phyloP scores from a whole-genome alignment of 2,113 vertebrate genomes.

The Probosciger aterrimus region DNA sequence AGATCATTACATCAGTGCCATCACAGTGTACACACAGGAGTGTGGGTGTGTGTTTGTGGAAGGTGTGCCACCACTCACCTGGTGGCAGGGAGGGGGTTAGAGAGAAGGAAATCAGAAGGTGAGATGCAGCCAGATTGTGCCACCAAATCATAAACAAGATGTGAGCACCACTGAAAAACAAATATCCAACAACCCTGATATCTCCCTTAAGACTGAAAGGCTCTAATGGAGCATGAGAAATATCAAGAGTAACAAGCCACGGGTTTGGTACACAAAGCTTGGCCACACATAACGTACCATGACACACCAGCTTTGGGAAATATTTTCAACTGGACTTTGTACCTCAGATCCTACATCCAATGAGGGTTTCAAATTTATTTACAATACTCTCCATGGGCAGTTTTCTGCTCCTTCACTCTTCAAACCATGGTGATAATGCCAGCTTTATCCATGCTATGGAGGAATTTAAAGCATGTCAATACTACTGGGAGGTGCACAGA shows the following conservation, averaged over 20 bases:
- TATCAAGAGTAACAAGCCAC: background rate
- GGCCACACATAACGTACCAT: background rate
- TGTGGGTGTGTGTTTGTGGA: background rate
- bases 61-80: rapidly evolving
- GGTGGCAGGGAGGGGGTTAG: background rate
- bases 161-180: background rate
- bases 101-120: background rate
- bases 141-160: background rate
- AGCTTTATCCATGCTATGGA: conserved; percentile 19
- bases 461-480: conserved; percentile 43
- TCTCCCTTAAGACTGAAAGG: background rate
- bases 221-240: background rate
- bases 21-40: rapidly evolving
- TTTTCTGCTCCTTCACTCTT: conserved; percentile 16
- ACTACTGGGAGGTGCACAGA: background rate
- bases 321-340: background rate
- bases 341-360: background rate
- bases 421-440: background rate
- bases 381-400: background rate
- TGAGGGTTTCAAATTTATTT: background rate
- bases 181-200: background rate
- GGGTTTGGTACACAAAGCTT: background rate
- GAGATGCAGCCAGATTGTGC: background rate
- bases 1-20: background rate
- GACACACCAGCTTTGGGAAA: background rate